Conservation (phyloP, 2,888 invertebrate species). For the Cheilosia grossa region DNA sequence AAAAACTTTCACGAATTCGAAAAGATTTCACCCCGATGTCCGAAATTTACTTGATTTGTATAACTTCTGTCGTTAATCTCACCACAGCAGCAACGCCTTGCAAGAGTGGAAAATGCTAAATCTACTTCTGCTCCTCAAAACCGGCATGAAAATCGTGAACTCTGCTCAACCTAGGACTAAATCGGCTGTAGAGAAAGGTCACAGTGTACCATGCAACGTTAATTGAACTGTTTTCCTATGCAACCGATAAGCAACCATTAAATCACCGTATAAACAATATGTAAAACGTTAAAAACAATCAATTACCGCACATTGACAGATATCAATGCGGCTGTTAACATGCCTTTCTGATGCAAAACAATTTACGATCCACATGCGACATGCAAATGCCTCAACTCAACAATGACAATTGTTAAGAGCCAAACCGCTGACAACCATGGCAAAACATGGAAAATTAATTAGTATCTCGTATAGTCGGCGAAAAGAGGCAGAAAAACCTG, state of each 20-base stretch:
- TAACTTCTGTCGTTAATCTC: too few species aligned
- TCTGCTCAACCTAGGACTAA: too few species aligned
- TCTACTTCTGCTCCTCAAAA: too few species aligned
- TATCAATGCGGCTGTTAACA: constrained; percentile 52
- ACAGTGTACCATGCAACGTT: constrained; percentile 14
- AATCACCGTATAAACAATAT: constrained; percentile 15
- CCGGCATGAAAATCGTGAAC: too few species aligned
- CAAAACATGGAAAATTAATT: constrained; percentile 65
- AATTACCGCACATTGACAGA: constrained; percentile 55
- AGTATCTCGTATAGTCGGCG: constrained; percentile 17
- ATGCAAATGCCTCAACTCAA: constrained; percentile 42
- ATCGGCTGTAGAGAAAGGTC: background rate
- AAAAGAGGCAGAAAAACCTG: background rate
- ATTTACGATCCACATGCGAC: constrained; percentile 60
- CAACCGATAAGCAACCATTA: constrained; percentile 16
- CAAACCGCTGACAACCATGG: constrained; percentile 28
- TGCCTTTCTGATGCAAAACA: constrained; percentile 36
- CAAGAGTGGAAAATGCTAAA: too few species aligned
- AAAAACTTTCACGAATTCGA: too few species aligned
- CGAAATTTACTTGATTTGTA: too few species aligned
- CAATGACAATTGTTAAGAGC: constrained; percentile 60
- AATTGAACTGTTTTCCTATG: constrained; percentile 47
- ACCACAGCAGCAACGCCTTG: too few species aligned
- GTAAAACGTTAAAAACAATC: constrained; percentile 34
- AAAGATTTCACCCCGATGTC: too few species aligned